Evolutionary conservation across 1,140 invertebrate genomes (phyloP), one percentile per base, ranked within the genome.

Genomic region (Drosophila novamexicana): DNA sequence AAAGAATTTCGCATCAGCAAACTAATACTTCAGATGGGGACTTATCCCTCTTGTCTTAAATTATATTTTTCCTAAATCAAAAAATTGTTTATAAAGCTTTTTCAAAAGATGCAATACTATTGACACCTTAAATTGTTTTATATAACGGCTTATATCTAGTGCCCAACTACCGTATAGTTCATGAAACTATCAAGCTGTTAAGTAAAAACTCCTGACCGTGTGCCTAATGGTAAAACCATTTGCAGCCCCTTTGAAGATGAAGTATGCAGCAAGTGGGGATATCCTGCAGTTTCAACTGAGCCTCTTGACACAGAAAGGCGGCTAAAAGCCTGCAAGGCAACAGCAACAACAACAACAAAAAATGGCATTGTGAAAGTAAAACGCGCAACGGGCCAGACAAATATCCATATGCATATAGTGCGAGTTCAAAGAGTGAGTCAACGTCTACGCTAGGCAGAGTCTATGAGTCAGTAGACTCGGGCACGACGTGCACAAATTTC

Each of bases 281-380:
- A 75, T 73, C 66, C 71, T 75, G 58, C 57, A 57, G 50, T 32
- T 66, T 8, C 62, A n/a, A 42, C 39, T 56, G 6, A n/a, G 50
- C 50, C 37, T 40, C 67, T 75, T 75, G 72, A 70, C 72, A 75
- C 72, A 75, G 53, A 75, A 75, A 75, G 29, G 36, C 50, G 22
- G 8, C 72, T 70, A 64, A 75, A 75, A 75, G 72, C 72, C 53
- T 58, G 10, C 36, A 56, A 57, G 53, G 45, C 36, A 53, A 22
- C 22, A 22, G 22, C 22, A 22, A 59, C 50, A 64, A 53, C 29
- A 56, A 42, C 56, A 39, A 40, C 14, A 29, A 39, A 32, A 58
- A 32, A 32, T 44, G 32, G 29, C 40, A 44, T 40, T 52, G 66
- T 37, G 58, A 53, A 52, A 50, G 45, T 68, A 47, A 59, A 40